Evolutionary conservation across 2,113 vertebrate species (phyloP).

Genomic region (Paracanthobrama guichenoti): DNA sequence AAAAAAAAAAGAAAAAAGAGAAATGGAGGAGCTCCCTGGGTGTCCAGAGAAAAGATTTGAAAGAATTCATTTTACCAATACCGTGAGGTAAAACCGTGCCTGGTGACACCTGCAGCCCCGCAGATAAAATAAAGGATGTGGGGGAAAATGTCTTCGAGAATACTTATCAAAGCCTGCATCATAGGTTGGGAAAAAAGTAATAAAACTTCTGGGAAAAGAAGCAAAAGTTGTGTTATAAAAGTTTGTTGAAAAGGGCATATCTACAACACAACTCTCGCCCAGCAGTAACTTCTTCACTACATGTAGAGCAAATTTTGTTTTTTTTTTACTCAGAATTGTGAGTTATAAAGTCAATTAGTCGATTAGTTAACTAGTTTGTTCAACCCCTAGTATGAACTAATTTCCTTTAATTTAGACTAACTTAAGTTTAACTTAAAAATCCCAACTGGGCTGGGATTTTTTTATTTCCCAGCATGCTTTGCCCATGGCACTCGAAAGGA

Average conservation of each 20-base stretch:
- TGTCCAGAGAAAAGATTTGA: slow-evolving; percentile 18
- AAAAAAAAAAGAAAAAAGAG: neutral
- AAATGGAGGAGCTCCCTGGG: neutral
- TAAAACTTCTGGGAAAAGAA: slow-evolving; percentile 18
- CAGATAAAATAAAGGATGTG: slow-evolving; percentile 36
- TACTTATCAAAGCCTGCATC: slow-evolving; percentile 39
- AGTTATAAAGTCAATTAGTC: no score
- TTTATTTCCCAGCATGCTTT: no score
- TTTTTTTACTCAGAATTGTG: no score
- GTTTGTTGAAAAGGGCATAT: neutral
- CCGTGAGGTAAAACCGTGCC: neutral
- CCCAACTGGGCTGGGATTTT: no score
- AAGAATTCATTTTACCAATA: slow-evolving; percentile 23
- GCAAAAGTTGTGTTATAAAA: neutral
- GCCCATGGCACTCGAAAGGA: no score
- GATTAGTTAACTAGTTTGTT: no score
- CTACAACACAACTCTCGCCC: neutral
- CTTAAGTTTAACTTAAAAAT: no score
- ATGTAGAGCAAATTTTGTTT: neutral
- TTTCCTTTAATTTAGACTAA: no score
- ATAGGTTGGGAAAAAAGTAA: slow-evolving; percentile 13
- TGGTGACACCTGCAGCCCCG: neutral
- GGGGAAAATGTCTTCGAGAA: slow-evolving; percentile 11
- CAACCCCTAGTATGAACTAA: no score
- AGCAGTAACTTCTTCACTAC: neutral